Evolutionary conservation across 2,888 invertebrate species (phyloP).

Genomic region (Atethmia centrago): DNA sequence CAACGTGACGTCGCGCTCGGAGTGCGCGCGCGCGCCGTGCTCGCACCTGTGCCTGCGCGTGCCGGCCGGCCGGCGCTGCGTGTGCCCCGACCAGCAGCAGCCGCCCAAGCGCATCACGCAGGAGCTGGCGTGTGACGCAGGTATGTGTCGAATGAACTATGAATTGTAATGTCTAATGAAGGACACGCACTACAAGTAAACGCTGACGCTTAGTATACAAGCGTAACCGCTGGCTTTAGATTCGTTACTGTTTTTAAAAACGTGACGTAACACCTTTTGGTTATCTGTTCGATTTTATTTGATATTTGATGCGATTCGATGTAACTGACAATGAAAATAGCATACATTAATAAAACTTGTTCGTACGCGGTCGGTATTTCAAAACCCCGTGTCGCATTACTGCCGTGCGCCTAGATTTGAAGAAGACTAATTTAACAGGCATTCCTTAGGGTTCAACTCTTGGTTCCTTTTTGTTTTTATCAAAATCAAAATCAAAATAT

Average conservation of each 20-base stretch:
- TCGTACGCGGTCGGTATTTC: neutral
- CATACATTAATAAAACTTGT: neutral
- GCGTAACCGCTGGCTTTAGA: too few species aligned
- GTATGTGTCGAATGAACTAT: slow-evolving; percentile 75
- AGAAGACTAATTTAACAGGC: neutral
- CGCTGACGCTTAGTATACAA: too few species aligned
- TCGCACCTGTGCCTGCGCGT: slow-evolving; percentile 98
- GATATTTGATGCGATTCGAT: neutral
- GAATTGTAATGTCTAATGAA: neutral
- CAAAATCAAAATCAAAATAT: too few species aligned
- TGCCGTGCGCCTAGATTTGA: neutral
- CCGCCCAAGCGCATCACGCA: slow-evolving; percentile 90
- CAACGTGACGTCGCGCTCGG: slow-evolving; percentile 92
- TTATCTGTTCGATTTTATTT: neutral
- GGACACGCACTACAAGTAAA: too few species aligned
- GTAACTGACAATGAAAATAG: neutral
- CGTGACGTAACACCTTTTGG: neutral
- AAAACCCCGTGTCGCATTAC: neutral
- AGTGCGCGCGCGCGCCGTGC: slow-evolving; percentile 93
- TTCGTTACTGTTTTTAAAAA: neutral
- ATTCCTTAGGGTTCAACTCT: neutral
- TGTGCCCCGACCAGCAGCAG: slow-evolving; percentile 95
- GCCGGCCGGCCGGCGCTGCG: slow-evolving; percentile 96
- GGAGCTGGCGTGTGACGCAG: slow-evolving; percentile 95
- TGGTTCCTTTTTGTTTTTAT: neutral